Conservation (phyloP, 2,113 vertebrate species). For the Oceanites oceanicus region DNA sequence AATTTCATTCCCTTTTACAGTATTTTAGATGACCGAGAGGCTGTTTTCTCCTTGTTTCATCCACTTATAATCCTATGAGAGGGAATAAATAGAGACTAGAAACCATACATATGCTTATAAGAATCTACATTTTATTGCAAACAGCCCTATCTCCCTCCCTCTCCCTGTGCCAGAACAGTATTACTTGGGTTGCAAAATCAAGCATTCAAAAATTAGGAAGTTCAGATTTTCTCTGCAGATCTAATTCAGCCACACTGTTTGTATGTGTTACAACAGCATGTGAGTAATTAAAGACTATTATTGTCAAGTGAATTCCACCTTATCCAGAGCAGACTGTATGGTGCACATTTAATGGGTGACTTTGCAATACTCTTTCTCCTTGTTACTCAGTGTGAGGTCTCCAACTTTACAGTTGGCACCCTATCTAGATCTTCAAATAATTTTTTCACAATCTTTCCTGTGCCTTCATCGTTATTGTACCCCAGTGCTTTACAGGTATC, state of each 20-base stretch:
- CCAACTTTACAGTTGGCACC: neutral
- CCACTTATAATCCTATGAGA: neutral
- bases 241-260: neutral
- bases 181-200: constrained; percentile 11
- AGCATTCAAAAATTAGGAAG: neutral
- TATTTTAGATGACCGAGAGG: neutral
- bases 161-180: neutral
- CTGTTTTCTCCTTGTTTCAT: neutral
- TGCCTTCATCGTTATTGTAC: neutral
- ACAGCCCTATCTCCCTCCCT: neutral
- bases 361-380: neutral
- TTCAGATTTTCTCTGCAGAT: constrained; percentile 2
- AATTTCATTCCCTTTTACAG: neutral
- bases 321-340: constrained; percentile 16
- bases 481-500: neutral
- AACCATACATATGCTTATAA: neutral
- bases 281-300: constrained; percentile 42
- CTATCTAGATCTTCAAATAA: neutral
- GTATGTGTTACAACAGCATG: constrained; percentile 8
- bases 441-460: neutral
- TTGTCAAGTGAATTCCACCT: constrained; percentile 12
- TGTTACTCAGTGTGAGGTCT: constrained; percentile 31
- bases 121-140: neutral
- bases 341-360: neutral
- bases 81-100: neutral